Evolutionary conservation across 2,113 vertebrate genomes (phyloP).

Genomic region (Ctenomys sociabilis): DNA sequence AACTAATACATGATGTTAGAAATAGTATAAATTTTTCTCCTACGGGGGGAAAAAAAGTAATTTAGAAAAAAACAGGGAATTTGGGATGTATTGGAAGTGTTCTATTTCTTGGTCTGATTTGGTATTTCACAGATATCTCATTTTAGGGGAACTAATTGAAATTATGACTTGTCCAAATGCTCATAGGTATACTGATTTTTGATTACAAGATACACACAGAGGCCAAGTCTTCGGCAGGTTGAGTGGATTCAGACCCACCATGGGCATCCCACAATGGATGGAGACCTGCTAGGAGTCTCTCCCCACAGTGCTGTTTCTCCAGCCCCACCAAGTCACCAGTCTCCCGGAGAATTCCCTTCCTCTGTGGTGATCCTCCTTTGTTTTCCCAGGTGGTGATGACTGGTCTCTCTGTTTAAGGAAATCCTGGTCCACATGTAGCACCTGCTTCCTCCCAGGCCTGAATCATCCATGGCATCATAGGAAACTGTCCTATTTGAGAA

Average conservation of each 20-base stretch:
- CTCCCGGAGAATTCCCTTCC: not conserved
- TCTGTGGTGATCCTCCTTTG: not conserved
- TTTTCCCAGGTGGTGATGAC: not conserved
- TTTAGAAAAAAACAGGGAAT: not conserved
- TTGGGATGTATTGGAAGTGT: not conserved
- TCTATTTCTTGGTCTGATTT: not conserved
- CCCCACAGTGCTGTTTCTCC: not conserved
- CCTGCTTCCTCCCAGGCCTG: not conserved
- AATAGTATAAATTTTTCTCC: not conserved
- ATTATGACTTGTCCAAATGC: not conserved
- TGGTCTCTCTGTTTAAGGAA: not conserved
- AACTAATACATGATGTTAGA: not conserved
- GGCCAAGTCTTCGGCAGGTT: not conserved
- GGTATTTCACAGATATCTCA: not conserved
- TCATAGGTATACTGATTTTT: not conserved
- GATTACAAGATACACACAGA: not conserved
- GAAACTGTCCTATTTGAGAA: conserved; percentile 28
- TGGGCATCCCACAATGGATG: not conserved
- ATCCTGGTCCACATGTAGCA: not conserved
- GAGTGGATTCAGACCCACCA: not conserved
- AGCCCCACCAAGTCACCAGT: not conserved
- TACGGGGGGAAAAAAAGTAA: not conserved
- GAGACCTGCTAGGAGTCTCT: not conserved
- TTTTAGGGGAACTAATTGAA: not conserved
- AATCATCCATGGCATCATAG: not conserved